These are phyloP conservation scores for Cranoglanis bouderius DNA, from an alignment of 2,113 vertebrate species.

Conservation along the genomic window DNA sequence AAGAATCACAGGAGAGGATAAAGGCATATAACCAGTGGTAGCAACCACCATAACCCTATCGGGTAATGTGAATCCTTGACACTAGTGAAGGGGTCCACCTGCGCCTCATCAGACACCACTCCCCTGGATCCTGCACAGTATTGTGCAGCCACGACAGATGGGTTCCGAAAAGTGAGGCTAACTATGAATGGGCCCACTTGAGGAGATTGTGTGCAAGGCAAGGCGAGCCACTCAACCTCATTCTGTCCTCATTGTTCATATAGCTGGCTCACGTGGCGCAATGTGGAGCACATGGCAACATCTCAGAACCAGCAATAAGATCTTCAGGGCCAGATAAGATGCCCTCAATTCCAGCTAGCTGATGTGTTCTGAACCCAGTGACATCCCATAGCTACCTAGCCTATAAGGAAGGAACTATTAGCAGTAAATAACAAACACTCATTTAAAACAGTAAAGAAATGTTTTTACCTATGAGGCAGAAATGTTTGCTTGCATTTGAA, in stretches of 20 bases:
- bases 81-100: background rate
- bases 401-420: background rate
- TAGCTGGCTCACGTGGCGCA: background rate
- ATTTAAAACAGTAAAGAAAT: background rate
- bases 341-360: background rate
- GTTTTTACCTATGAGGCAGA: background rate
- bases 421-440: background rate
- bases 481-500: background rate
- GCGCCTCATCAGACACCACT: background rate
- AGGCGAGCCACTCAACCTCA: background rate
- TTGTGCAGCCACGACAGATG: background rate
- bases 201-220: background rate
- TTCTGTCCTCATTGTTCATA: background rate
- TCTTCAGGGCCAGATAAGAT: background rate
- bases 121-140: background rate
- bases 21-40: background rate
- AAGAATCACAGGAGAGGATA: background rate
- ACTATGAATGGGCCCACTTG: background rate
- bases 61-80: background rate
- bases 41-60: background rate
- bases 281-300: background rate
- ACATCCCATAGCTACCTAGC: background rate
- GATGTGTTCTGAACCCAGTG: background rate
- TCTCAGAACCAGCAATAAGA: background rate
- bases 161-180: background rate